Percentiles rank a stretch among this genome's conserved stretches.
These are phyloP conservation scores for Protophormia terraenovae DNA, from an alignment of 2,888 invertebrate genomes.

Conservation along the genomic window DNA sequence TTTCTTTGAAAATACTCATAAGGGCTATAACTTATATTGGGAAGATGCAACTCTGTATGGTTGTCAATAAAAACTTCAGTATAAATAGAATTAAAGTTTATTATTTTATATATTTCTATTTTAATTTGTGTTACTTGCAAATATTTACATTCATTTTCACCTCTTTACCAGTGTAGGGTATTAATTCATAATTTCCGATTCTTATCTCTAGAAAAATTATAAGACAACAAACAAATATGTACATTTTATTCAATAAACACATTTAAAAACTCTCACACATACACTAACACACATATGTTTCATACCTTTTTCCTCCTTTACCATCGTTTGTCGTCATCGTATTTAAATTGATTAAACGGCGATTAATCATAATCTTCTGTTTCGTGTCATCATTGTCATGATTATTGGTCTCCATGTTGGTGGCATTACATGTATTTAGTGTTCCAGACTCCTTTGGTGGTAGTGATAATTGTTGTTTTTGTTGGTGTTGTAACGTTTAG, in stretches of 20 bases:
- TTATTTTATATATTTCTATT: too few species aligned
- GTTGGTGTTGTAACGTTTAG: constrained; percentile 20
- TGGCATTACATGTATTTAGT: constrained; percentile 61
- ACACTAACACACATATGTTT: background rate
- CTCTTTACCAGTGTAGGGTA: background rate
- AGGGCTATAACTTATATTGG: too few species aligned
- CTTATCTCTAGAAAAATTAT: constrained; percentile 72
- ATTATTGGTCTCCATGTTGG: constrained; percentile 67
- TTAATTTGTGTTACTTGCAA: too few species aligned
- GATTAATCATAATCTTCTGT: constrained; percentile 79
- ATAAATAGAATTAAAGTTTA: too few species aligned
- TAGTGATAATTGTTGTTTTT: constrained; percentile 42
- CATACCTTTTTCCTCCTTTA: constrained; percentile 55
- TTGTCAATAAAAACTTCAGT: too few species aligned
- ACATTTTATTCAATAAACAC: constrained; percentile 72
- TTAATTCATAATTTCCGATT: constrained; percentile 73
- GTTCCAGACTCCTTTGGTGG: constrained; percentile 55
- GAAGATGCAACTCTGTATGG: too few species aligned
- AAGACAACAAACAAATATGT: constrained; percentile 44
- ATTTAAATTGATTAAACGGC: constrained; percentile 79
- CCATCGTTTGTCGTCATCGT: constrained; percentile 5
- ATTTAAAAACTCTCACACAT: background rate
- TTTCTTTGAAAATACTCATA: too few species aligned
- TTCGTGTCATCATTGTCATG: constrained; percentile 67
- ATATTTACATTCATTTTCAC: background rate